Base-by-base conservation (phyloP, 2,888 invertebrate genomes). In the Euspilapteryx auroguttella region DNA sequence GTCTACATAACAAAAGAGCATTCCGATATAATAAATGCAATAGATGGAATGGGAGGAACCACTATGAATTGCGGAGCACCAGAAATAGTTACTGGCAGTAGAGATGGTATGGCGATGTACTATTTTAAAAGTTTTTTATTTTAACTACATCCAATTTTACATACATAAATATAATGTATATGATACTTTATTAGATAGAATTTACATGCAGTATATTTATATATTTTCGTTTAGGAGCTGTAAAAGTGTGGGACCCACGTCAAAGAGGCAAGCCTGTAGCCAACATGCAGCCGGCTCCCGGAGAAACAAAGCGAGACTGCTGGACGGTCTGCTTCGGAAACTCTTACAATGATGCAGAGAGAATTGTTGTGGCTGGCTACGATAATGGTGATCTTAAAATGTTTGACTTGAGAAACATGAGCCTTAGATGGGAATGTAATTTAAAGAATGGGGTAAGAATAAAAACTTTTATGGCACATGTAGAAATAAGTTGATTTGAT, bases 311-410 rank as follows among this genome's bases (percentile, higher is more conserved):
- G 26, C 76, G 95, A 17, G 97, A 97, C 49, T 97, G 97, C 57
- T 97, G 97, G 97, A 66, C 89, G 0, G 95, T 96, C 0, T 83
- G 87, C 1, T 95, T 97, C 51, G 96, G 95, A 0, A 89, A 96
- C 66, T 88, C 94, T 0, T 92, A 86, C 62, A 93, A 89, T 52
- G 83, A 87, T 25, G 80, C 87, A 14, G 95, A 97, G 44, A 80
- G 96, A 31, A 79, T 89, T 31, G 85, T 97, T 0, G 88, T 86
- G 14, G 91, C 95, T 7, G 97, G 97, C 1, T 97, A 95, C 48
- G 96, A 97, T 49, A 97, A 97, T 56, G 97, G 97, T 0, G 97
- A 97, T 50, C 62, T 97, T 2, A 97, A 96, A 64, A 81, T 97
- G 66, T 96, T 93, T 54, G 95, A 97, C 56, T 71, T 97, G 14